These are phyloP conservation scores for Nemotelus pantherinus DNA, from an alignment of 2,888 invertebrate genomes.

Conservation along the genomic window DNA sequence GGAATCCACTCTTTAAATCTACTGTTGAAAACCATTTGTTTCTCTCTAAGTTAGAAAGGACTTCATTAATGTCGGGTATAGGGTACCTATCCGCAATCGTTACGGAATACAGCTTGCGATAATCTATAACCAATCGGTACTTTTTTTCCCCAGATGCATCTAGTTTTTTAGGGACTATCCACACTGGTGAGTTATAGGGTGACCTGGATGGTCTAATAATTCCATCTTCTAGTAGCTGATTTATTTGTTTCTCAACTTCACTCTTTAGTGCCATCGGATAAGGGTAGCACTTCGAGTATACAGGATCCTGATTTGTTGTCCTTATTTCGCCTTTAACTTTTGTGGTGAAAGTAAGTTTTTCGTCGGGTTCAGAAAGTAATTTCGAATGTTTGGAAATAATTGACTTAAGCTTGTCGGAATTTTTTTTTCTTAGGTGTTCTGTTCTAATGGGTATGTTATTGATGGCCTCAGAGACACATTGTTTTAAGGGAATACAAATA, in stretches of 20 bases:
- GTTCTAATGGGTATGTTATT: no score
- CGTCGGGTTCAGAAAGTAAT: neutral
- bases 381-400: neutral
- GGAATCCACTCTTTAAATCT: conserved; percentile 26
- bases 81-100: conserved; percentile 32
- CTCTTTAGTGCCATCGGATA: conserved; percentile 12
- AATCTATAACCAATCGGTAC: conserved; percentile 27
- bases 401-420: no score
- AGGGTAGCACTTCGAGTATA: conserved; percentile 19
- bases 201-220: conserved; percentile 28
- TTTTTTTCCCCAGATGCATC: conserved; percentile 37
- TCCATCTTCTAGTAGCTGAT: neutral
- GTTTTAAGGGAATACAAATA: no score
- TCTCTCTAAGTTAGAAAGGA: conserved; percentile 17
- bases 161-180: conserved; percentile 29
- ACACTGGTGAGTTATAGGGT: conserved; percentile 16
- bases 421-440: no score
- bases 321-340: neutral
- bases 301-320: conserved; percentile 17
- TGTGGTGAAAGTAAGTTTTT: no score
- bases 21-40: neutral
- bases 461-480: no score
- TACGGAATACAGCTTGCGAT: conserved; percentile 28
- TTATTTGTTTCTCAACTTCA: conserved; percentile 26
- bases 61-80: conserved; percentile 31